Evolutionary conservation across 2,113 vertebrate species (phyloP).

Genomic region (Pedionomus torquatus): DNA sequence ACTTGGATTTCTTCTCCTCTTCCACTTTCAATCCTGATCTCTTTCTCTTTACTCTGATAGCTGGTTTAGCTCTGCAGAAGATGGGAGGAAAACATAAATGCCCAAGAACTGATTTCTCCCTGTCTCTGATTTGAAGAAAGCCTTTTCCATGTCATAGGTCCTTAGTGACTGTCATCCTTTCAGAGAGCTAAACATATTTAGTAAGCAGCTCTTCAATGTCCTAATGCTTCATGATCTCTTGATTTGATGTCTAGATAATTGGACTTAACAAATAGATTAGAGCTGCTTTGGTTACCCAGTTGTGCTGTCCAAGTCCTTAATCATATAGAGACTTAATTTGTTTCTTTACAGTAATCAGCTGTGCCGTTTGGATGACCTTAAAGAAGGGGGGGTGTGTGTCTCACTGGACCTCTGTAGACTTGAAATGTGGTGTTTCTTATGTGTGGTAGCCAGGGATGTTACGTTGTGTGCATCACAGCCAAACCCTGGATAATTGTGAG

Average conservation of each 20-base stretch:
- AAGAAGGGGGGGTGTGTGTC: neutral
- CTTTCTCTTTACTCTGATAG: neutral
- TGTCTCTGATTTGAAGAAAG: neutral
- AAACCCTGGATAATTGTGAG: neutral
- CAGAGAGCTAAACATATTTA: neutral
- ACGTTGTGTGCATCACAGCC: neutral
- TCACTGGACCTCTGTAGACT: neutral
- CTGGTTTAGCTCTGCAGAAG: neutral
- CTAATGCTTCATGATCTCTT: constrained; percentile 25
- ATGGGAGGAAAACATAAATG: neutral
- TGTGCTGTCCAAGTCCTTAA: constrained; percentile 13
- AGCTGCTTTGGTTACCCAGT: constrained; percentile 9
- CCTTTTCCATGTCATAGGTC: neutral
- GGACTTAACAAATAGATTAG: constrained; percentile 49
- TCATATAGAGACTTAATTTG: constrained; percentile 36
- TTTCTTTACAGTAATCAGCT: constrained; percentile 16
- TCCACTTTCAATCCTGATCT: neutral
- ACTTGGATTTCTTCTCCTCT: neutral
- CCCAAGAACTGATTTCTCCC: neutral
- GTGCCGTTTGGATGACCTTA: constrained; percentile 17
- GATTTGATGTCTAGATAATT: constrained; percentile 57
- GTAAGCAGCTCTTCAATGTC: neutral
- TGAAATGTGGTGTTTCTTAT: neutral
- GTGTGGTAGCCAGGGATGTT: rapidly evolving
- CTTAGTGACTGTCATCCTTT: neutral